phyloP scores from a whole-genome alignment of 2,113 vertebrate species.

The Solenodon paradoxus region DNA sequence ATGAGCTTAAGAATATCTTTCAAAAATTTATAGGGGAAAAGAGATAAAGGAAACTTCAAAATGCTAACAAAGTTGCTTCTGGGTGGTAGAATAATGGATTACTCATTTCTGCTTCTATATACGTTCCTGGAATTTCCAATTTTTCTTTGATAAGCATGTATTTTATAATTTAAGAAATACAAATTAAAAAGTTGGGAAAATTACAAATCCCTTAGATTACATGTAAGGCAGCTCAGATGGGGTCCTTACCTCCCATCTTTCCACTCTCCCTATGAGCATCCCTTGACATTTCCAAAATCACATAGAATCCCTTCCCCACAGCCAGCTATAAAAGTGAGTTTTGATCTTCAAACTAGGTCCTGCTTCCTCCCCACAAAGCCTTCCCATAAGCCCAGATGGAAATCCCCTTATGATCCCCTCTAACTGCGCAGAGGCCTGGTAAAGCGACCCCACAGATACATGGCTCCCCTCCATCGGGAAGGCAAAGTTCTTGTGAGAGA shows the following conservation, averaged over 20 bases:
- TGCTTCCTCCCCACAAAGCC: not conserved
- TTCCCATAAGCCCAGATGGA: not conserved
- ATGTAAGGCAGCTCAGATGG: not conserved
- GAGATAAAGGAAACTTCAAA: not conserved
- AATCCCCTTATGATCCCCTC: not conserved
- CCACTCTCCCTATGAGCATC: rapidly evolving
- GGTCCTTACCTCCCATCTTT: too few relatives aligned
- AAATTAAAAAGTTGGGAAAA: not conserved
- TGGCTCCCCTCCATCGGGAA: not conserved
- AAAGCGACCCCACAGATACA: not conserved
- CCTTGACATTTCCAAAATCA: too few relatives aligned
- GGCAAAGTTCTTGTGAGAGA: not conserved
- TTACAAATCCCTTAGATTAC: too few relatives aligned
- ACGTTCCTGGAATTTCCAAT: not conserved
- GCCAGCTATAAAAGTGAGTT: not conserved
- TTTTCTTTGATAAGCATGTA: not conserved
- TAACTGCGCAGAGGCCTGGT: not conserved
- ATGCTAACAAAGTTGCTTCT: not conserved
- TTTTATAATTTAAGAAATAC: not conserved
- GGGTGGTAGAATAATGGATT: not conserved
- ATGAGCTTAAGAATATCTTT: not conserved
- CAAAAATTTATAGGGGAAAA: not conserved
- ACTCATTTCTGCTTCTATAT: not conserved
- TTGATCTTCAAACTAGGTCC: not conserved
- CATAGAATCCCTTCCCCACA: not conserved